phyloP scores from a whole-genome alignment of 2,888 invertebrate species.

The Dolomedes plantarius region DNA sequence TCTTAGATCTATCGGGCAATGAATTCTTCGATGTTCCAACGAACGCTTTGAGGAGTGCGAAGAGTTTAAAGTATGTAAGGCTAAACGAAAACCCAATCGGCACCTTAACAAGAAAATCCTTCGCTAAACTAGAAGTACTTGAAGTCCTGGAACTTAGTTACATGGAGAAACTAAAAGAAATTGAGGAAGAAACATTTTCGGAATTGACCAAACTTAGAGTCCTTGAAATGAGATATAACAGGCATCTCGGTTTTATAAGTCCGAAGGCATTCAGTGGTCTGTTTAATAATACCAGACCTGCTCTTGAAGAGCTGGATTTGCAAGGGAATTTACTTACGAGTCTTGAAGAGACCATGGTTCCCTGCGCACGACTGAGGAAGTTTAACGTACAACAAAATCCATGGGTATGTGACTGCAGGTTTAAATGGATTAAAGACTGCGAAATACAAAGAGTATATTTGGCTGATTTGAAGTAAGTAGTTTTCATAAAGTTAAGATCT shows the following conservation, averaged over 20 bases:
- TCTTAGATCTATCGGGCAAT: constrained; percentile 70
- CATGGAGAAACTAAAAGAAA: constrained; percentile 50
- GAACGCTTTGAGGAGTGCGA: constrained; percentile 66
- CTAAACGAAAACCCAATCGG: constrained; percentile 66
- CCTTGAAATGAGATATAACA: constrained; percentile 63
- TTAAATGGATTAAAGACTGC: constrained; percentile 71
- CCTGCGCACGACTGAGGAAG: constrained; percentile 46
- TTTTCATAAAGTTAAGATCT: too few relatives aligned
- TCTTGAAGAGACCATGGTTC: constrained; percentile 19
- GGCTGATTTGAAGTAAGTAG: constrained; percentile 64
- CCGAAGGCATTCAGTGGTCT: constrained; percentile 58
- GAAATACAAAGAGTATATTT: constrained; percentile 38
- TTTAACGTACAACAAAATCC: constrained; percentile 72
- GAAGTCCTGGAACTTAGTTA: constrained; percentile 60
- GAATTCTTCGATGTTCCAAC: constrained; percentile 66
- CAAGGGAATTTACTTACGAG: constrained; percentile 29
- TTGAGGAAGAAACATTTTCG: constrained; percentile 57
- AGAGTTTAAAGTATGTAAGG: constrained; percentile 46
- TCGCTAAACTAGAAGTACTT: constrained; percentile 41
- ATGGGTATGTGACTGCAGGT: constrained; percentile 72
- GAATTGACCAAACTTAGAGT: constrained; percentile 40
- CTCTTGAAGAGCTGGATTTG: constrained; percentile 50
- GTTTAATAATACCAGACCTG: constrained; percentile 46
- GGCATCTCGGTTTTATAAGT: constrained; percentile 50
- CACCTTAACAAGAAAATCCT: constrained; percentile 40